Evolutionary conservation across 2,888 invertebrate species (phyloP).

Genomic region (Leptogaster cylindrica): DNA sequence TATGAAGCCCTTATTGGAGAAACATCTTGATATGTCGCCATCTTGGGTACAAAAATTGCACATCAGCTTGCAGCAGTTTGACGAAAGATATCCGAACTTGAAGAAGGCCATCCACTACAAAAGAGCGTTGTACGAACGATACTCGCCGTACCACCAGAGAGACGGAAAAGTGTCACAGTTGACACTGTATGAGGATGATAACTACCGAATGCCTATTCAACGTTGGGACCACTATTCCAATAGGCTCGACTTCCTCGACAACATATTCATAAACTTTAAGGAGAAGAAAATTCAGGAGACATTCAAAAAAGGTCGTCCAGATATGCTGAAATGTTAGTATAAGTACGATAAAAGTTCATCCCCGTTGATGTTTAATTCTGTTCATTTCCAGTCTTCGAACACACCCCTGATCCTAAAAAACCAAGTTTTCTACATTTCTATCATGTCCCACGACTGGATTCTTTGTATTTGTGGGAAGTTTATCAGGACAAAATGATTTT

Average conservation of each 20-base stretch:
- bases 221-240: slow-evolving; percentile 71
- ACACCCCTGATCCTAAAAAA: slow-evolving; percentile 49
- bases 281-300: slow-evolving; percentile 66
- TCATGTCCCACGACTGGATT: slow-evolving; percentile 70
- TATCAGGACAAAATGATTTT: slow-evolving; percentile 65
- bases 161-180: slow-evolving; percentile 67
- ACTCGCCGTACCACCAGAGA: slow-evolving; percentile 74
- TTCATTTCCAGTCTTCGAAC: slow-evolving; percentile 52
- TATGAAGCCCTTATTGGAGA: slow-evolving; percentile 65
- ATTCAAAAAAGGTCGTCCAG: slow-evolving; percentile 72
- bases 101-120: slow-evolving; percentile 74
- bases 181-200: slow-evolving; percentile 53
- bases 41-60: slow-evolving; percentile 77
- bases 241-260: slow-evolving; percentile 69
- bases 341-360: background rate
- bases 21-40: slow-evolving; percentile 77
- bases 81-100: slow-evolving; percentile 76
- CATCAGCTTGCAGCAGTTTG: slow-evolving; percentile 67
- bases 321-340: slow-evolving; percentile 65
- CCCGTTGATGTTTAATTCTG: background rate
- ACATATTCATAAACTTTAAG: slow-evolving; percentile 64
- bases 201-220: slow-evolving; percentile 55
- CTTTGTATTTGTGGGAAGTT: slow-evolving; percentile 68
- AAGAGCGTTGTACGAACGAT: slow-evolving; percentile 76
- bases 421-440: slow-evolving; percentile 59